Conservation (phyloP, 2,888 invertebrate genomes). For the Thysanoteuthis rhombus region DNA sequence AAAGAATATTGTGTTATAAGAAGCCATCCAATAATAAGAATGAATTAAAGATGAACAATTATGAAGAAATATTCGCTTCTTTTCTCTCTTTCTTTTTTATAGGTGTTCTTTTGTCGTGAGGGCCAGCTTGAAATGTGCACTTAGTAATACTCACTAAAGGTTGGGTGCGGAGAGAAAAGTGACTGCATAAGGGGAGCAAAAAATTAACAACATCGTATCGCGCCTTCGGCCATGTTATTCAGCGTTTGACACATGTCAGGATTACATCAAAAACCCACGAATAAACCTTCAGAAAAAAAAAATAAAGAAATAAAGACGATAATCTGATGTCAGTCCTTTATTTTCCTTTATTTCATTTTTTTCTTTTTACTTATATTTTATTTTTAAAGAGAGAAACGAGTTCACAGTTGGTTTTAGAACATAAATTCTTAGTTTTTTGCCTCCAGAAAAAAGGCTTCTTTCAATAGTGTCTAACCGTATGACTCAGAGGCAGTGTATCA, state of each 20-base stretch:
- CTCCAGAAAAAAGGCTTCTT: not conserved
- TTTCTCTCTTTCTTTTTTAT: not conserved
- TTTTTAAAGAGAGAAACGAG: not conserved
- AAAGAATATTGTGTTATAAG: too few relatives aligned
- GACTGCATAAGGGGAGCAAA: not conserved
- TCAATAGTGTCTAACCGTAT: constrained; percentile 12
- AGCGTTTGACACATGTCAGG: not conserved
- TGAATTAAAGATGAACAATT: too few relatives aligned
- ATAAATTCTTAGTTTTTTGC: not conserved
- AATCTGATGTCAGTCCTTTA: not conserved
- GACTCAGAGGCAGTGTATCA: not conserved
- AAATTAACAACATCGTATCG: not conserved
- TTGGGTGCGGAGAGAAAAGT: not conserved
- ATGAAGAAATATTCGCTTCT: too few relatives aligned
- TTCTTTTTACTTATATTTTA: not conserved
- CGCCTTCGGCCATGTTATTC: not conserved
- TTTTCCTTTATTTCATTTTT: too few relatives aligned
- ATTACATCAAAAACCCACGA: not conserved
- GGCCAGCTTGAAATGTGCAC: not conserved
- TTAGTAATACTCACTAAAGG: not conserved
- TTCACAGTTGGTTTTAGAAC: not conserved
- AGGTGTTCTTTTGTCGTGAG: not conserved
- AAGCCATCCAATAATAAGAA: too few relatives aligned
- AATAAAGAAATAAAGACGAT: not conserved
- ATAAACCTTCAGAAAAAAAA: not conserved